These are phyloP conservation scores for Upupa epops DNA, from an alignment of 2,113 vertebrate genomes.

Conservation along the genomic window DNA sequence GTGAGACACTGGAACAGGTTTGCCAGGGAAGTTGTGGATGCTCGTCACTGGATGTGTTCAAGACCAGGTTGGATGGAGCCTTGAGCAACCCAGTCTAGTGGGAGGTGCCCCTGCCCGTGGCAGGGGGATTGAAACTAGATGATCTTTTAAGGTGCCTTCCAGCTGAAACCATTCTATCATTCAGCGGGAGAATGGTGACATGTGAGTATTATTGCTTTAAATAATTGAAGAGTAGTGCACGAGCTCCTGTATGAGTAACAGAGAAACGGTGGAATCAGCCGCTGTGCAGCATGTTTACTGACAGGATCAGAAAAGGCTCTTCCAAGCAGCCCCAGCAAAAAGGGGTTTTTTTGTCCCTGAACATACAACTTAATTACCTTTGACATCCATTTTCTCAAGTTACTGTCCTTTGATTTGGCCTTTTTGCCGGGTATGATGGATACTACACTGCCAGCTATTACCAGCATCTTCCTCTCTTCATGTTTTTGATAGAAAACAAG, in stretches of 20 bases:
- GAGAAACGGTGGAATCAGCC: slow-evolving; percentile 27
- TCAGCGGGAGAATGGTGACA: background rate
- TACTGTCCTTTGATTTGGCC: slow-evolving; percentile 9
- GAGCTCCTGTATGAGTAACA: background rate
- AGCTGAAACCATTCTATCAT: background rate
- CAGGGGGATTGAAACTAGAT: too few species aligned
- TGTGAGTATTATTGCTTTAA: background rate
- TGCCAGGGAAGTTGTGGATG: too few species aligned
- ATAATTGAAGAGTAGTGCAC: background rate
- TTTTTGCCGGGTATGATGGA: background rate
- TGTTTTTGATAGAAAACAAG: background rate
- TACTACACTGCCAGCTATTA: background rate
- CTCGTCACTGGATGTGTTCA: too few species aligned
- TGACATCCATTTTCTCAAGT: slow-evolving; percentile 27
- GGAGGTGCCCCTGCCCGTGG: too few species aligned
- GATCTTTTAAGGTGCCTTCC: too few species aligned
- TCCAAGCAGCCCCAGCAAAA: slow-evolving; percentile 14
- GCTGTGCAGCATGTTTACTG: slow-evolving; percentile 38
- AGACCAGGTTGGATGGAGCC: too few species aligned
- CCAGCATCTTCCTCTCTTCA: background rate
- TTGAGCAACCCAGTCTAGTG: too few species aligned
- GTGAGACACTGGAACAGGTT: too few species aligned
- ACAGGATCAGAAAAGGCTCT: slow-evolving; percentile 33
- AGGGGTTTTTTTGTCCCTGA: background rate
- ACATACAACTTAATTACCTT: background rate